Base-by-base conservation (phyloP, 2,113 vertebrate species). In the Gobiocypris rarus region DNA sequence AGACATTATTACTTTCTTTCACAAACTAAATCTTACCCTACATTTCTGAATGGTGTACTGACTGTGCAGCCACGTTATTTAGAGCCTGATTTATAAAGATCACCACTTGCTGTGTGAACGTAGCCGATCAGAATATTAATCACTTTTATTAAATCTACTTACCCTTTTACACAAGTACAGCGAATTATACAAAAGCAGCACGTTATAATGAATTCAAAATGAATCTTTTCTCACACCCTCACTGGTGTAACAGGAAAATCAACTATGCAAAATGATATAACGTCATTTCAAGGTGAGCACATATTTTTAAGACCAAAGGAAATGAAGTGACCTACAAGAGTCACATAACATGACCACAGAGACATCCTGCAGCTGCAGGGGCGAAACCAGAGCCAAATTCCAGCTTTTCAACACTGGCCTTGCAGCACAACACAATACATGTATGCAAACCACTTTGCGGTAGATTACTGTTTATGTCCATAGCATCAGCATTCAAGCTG, bases 201-300 rank as follows among this genome's bases (percentile, higher is more conserved):
- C 28, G 31, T 58, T 43, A 26, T 8, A 43, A 38, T 17, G n/a
- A 75, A 28, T 22, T 4, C 79, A 69, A 65, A 70, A 38, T 13
- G 24, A 67, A 38, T 45, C 0, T 41, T n/a, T 43, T 31, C 8
- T 41, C 28, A 58, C 48, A 1, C 17, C 50, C 17, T 24, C 22
- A n/a, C 10, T 81, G 56, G 45, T 74, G 22, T 54, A 74, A 85
- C 22, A 10, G 82, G 59, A 43, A 69, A 85, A 82, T 34, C 2
- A 19, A 69, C 22, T 74, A 34, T 28, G 45, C 26, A 10, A 13
- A 26, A 54, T 45, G 7, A 17, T 8, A 5, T 14, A 28, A 41
- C 8, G 6, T 14, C 48, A 24, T n/a, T 34, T n/a, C 41, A 15
- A 31, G 14, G 41, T 48, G 38, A 67, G 34, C 26, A 31, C 50